phyloP scores from a whole-genome alignment of 2,888 invertebrate genomes.

The Steinernema scapterisci region DNA sequence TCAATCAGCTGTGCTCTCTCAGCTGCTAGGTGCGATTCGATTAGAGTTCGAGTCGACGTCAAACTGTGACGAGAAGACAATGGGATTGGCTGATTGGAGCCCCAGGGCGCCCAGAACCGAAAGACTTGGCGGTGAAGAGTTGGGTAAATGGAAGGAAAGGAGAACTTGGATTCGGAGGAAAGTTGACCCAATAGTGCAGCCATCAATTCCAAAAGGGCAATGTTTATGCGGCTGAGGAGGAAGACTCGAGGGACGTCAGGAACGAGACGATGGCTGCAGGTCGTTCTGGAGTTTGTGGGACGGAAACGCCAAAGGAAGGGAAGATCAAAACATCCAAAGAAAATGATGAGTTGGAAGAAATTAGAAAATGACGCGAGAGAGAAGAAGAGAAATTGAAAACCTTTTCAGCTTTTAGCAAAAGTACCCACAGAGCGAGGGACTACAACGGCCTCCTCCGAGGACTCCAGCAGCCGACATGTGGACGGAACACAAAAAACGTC shows the following conservation, averaged over 20 bases:
- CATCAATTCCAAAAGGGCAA: slow-evolving; percentile 6
- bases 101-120: too few species aligned
- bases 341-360: neutral
- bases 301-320: neutral
- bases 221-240: neutral
- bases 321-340: neutral
- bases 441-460: too few species aligned
- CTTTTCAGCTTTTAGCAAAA: neutral
- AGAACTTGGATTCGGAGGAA: too few species aligned
- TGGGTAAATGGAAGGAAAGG: too few species aligned
- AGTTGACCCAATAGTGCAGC: slow-evolving; percentile 9
- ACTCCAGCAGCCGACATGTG: too few species aligned
- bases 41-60: slow-evolving; percentile 21
- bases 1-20: neutral
- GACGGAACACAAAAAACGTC: too few species aligned
- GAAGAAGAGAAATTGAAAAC: neutral
- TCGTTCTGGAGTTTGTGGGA: neutral
- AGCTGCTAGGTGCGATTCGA: slow-evolving; percentile 25
- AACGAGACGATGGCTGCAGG: neutral
- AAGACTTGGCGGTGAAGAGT: too few species aligned
- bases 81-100: too few species aligned
- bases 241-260: too few species aligned
- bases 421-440: too few species aligned
- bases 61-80: neutral
- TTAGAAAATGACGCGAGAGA: neutral